These are phyloP conservation scores for Amniataba percoides DNA, from an alignment of 2,797 vertebrate species.

Conservation along the genomic window DNA sequence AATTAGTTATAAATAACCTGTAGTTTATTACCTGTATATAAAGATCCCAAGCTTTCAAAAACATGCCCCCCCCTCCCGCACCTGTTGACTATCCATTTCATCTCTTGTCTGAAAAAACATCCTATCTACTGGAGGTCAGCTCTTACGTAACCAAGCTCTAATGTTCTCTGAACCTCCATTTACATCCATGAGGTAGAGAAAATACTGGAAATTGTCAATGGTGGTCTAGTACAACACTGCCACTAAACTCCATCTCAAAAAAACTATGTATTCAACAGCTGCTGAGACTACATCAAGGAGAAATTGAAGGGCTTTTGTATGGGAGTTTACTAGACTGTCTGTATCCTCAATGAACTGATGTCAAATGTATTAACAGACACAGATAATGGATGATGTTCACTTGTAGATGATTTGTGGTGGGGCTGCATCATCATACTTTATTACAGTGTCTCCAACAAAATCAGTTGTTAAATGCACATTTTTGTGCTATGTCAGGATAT, in stretches of 20 bases:
- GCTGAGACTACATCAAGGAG: background rate
- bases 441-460: too few relatives aligned
- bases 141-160: slow-evolving; percentile 45
- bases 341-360: too few relatives aligned
- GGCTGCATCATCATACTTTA: too few relatives aligned
- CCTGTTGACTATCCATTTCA: background rate
- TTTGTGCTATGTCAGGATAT: too few relatives aligned
- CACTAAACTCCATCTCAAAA: background rate
- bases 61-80: background rate
- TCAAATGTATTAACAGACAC: too few relatives aligned
- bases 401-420: too few relatives aligned
- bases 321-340: background rate
- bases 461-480: too few relatives aligned
- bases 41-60: background rate
- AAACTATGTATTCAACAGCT: background rate
- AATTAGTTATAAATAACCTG: too few relatives aligned
- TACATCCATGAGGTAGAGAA: slow-evolving; percentile 1
- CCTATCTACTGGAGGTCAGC: background rate
- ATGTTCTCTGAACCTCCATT: slow-evolving; percentile 9
- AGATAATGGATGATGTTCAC: too few relatives aligned
- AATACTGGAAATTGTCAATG: background rate
- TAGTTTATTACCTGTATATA: background rate
- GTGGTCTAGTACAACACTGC: too few relatives aligned
- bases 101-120: slow-evolving; percentile 6
- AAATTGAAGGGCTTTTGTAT: background rate